Evolutionary conservation across 2,888 invertebrate species (phyloP).

Genomic region (Dusona sp.): DNA sequence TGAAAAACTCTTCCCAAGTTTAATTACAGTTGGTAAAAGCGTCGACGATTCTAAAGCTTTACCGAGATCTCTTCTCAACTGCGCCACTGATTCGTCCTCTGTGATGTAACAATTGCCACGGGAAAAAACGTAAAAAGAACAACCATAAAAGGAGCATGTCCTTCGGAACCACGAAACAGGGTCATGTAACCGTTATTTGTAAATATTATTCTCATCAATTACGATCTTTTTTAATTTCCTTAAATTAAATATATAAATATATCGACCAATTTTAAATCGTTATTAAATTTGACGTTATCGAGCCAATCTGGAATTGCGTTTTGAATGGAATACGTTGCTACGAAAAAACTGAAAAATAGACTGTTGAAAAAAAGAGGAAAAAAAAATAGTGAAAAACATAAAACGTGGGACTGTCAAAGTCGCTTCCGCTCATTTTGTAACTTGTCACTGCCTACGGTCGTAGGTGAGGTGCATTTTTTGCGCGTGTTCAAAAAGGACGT

Average conservation of each 20-base stretch:
- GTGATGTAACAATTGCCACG: neutral
- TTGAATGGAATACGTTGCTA: neutral
- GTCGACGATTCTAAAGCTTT: neutral
- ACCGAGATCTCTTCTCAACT: neutral
- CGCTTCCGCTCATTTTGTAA: conserved; percentile 61
- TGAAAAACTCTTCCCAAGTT: too few relatives aligned
- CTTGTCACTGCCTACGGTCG: conserved; percentile 66
- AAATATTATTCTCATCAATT: conserved; percentile 42
- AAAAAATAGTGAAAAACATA: neutral
- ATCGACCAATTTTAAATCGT: conserved; percentile 60
- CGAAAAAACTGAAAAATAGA: conserved; percentile 11
- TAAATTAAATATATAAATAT: neutral
- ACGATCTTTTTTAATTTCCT: conserved; percentile 39
- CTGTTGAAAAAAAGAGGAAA: neutral
- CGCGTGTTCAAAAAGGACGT: neutral
- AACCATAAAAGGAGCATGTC: conserved; percentile 2
- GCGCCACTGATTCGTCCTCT: conserved; percentile 35
- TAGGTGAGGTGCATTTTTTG: conserved; percentile 53
- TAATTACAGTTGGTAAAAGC: neutral
- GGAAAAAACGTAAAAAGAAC: conserved; percentile 50
- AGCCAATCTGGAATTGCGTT: conserved; percentile 63
- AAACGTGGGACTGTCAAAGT: conserved; percentile 46
- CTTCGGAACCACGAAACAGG: conserved; percentile 58
- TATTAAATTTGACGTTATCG: conserved; percentile 48
- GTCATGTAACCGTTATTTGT: conserved; percentile 51